Evolutionary conservation across 2,113 vertebrate genomes (phyloP).

Genomic region (Leptobrachium leishanense): DNA sequence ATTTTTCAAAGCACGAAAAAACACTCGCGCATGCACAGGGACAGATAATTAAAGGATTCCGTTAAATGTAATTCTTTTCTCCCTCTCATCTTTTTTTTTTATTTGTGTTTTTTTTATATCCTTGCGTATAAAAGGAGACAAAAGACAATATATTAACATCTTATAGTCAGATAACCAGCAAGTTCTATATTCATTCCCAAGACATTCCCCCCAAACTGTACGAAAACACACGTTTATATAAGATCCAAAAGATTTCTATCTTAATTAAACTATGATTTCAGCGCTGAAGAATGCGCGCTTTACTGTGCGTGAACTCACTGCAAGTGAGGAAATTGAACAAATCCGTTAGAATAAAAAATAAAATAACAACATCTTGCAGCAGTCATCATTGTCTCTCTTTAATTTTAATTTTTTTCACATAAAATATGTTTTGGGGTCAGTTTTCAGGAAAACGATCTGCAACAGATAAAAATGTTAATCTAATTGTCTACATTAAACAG

Average conservation of each 20-base stretch:
- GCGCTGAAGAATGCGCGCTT: conserved; percentile 20
- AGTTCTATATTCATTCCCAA: not conserved
- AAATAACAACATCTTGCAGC: not conserved
- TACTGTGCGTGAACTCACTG: not conserved
- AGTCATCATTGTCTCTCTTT: not conserved
- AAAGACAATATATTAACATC: conserved; percentile 2
- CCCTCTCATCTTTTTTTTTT: conserved; percentile 18
- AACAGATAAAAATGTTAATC: conserved; percentile 22
- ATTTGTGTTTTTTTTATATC: conserved; percentile 10
- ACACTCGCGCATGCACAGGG: conserved; percentile 2
- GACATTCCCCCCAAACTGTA: conserved; percentile 2
- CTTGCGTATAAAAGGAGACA: not conserved
- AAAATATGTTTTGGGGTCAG: not conserved
- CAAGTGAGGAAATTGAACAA: conserved; percentile 29
- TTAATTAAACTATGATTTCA: conserved; percentile 33
- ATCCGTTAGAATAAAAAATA: conserved; percentile 11
- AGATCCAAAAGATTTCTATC: conserved; percentile 46
- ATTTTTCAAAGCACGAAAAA: conserved; percentile 9
- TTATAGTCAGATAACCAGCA: conserved; percentile 14
- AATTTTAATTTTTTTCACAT: not conserved
- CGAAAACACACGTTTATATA: conserved; percentile 26
- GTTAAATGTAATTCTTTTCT: conserved; percentile 7
- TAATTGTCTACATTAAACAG: conserved; percentile 30
- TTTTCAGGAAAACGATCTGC: conserved; percentile 25
- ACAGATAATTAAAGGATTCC: conserved; percentile 23